Base-by-base conservation (phyloP, 2,113 vertebrate species). In the Dunckerocampus dactyliophorus region DNA sequence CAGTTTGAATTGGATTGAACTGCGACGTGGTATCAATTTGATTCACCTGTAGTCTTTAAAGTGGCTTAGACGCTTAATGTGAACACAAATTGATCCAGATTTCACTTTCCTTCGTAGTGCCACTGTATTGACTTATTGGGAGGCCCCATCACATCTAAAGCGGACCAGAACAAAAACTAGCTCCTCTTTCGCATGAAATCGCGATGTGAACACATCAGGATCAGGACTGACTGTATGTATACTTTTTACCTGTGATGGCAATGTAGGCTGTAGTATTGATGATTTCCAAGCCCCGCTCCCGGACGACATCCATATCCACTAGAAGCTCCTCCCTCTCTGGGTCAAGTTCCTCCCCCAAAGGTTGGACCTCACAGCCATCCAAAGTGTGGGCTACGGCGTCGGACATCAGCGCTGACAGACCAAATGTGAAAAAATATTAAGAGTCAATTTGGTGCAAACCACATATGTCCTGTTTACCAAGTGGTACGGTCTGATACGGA, bases 301-400 rank as follows among this genome's bases (percentile, higher is more conserved):
- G 92, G 65, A 97, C 80, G 21, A 92, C 82, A 1, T 93, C 90
- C 84, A 90, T 88, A 62, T 97, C 95, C 58, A 99, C 83, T 61
- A 95, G 85, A 70, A 99, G 91, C 72, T 94, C 93, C 73, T 99
- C 96, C 74, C 92, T 89, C 76, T 96, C 93, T 0, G 90, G 89
- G 74, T 97, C 95, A 42, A 99, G 75, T 89, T 98, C 95, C 71
- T 98, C 95, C 52, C 96, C 96, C 46, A 97, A 88, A 0, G 96
- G 74, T 0, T 94, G 94, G 53, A 98, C 94, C 85, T 99, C 96
- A 50, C 96, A 99, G 78, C 95, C 93, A 0, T 99, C 96, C 85
- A 99, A 81, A 65, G 95, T 97, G 85, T 98, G 96, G 66, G 96
- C 95, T 11, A 99, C 96, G 15, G 96, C 96, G 9, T 99, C 96